Evolutionary conservation across 1,140 invertebrate species (phyloP).

Genomic region (Rhyzopertha dominica): DNA sequence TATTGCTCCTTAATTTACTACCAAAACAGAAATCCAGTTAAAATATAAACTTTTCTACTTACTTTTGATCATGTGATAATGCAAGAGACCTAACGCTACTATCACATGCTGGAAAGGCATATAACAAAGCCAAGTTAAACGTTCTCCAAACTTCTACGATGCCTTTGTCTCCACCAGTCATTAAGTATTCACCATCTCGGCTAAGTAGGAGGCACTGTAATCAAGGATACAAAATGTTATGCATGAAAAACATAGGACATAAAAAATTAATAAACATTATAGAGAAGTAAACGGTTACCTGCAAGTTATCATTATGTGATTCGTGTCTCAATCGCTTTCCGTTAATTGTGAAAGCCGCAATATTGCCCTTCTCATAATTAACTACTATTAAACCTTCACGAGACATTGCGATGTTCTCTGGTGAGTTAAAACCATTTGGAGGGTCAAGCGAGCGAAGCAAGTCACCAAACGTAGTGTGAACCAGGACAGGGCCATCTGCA

Average conservation of each 20-base stretch:
- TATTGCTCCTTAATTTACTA: too few relatives aligned
- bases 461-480: slow-evolving; percentile 98
- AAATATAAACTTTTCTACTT: too few relatives aligned
- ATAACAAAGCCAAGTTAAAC: slow-evolving; percentile 92
- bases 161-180: slow-evolving; percentile 94
- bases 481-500: slow-evolving; percentile 87
- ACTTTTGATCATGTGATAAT: slow-evolving; percentile 96
- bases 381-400: slow-evolving; percentile 95
- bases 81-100: slow-evolving; percentile 88
- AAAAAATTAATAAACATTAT: slow-evolving; percentile 1
- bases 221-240: slow-evolving; percentile 14
- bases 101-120: slow-evolving; percentile 95
- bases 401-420: slow-evolving; percentile 87
- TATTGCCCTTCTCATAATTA: slow-evolving; percentile 84
- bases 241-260: neutral
- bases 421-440: slow-evolving; percentile 72
- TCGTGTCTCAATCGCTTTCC: slow-evolving; percentile 81
- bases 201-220: slow-evolving; percentile 87
- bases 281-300: slow-evolving; percentile 56
- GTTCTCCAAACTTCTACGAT: slow-evolving; percentile 98
- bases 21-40: too few relatives aligned
- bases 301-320: slow-evolving; percentile 91
- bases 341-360: slow-evolving; percentile 91
- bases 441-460: slow-evolving; percentile 86
- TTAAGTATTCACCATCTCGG: slow-evolving; percentile 96